These are phyloP conservation scores for Strigops habroptila DNA, from an alignment of 2,113 vertebrate species.

Conservation along the genomic window DNA sequence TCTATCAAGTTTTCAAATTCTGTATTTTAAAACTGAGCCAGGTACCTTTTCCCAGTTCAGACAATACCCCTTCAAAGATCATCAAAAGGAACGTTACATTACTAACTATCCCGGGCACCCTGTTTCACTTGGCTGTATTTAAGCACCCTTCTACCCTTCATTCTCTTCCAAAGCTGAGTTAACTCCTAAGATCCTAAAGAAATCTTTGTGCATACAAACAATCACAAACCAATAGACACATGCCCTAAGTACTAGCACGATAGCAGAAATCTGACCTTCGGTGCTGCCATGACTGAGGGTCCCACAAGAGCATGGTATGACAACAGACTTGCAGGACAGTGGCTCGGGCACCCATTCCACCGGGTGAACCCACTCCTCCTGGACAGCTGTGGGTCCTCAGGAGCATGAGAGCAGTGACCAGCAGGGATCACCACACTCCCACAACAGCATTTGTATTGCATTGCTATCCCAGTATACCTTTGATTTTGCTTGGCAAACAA, in stretches of 20 bases:
- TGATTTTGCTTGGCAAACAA: background rate
- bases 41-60: background rate
- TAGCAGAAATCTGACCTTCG: background rate
- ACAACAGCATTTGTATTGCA: fast-evolving
- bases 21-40: background rate
- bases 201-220: background rate
- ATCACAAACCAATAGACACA: background rate
- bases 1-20: background rate
- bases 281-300: background rate
- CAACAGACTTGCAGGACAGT: fast-evolving
- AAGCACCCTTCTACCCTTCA: background rate
- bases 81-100: background rate
- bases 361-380: background rate
- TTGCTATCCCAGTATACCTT: fast-evolving
- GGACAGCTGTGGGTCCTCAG: background rate
- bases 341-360: background rate
- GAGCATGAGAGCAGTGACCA: background rate
- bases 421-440: background rate
- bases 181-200: background rate
- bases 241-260: background rate
- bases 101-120: background rate
- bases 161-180: background rate
- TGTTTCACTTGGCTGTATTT: background rate
- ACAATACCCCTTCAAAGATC: background rate
- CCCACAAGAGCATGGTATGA: background rate